A percentile compares a stretch with the other conserved stretches of the same genome.
phyloP scores from a whole-genome alignment of 37 sponge, comb jelly and placozoan genomes.

The Hexactinellida sp. region DNA sequence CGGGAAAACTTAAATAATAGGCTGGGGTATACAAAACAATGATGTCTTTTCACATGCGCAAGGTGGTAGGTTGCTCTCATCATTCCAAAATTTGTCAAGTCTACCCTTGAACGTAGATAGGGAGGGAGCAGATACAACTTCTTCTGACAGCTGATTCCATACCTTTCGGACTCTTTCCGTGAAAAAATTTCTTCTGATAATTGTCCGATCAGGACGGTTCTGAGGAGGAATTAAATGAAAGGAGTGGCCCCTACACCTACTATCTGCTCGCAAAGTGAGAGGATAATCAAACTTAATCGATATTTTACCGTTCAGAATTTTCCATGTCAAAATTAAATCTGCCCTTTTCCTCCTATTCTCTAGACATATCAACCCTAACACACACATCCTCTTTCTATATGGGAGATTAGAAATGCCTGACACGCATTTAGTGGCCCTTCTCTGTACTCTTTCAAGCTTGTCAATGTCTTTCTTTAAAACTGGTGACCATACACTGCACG shows the following conservation, averaged over 20 bases:
- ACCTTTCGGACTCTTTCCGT: neutral
- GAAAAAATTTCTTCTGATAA: neutral
- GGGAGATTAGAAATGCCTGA: neutral
- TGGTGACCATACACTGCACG: neutral
- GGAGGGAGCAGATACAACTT: neutral
- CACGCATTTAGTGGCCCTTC: neutral
- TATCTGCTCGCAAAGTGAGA: neutral
- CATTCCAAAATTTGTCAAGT: neutral
- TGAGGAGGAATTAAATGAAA: neutral
- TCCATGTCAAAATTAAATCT: too few species aligned
- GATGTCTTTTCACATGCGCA: neutral
- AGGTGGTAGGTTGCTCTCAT: neutral
- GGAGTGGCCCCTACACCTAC: neutral
- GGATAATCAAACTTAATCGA: neutral
- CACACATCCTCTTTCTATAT: neutral
- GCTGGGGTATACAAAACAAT: neutral
- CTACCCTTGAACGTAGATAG: neutral
- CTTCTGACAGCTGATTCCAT: neutral
- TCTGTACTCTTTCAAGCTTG: neutral
- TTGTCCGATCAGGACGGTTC: neutral
- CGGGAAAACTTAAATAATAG: neutral
- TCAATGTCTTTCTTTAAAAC: neutral
- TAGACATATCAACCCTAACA: neutral
- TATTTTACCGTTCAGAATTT: neutral
- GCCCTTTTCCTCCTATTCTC: neutral